Base-by-base conservation (phyloP, 2,113 vertebrate genomes). In the Equus przewalskii region DNA sequence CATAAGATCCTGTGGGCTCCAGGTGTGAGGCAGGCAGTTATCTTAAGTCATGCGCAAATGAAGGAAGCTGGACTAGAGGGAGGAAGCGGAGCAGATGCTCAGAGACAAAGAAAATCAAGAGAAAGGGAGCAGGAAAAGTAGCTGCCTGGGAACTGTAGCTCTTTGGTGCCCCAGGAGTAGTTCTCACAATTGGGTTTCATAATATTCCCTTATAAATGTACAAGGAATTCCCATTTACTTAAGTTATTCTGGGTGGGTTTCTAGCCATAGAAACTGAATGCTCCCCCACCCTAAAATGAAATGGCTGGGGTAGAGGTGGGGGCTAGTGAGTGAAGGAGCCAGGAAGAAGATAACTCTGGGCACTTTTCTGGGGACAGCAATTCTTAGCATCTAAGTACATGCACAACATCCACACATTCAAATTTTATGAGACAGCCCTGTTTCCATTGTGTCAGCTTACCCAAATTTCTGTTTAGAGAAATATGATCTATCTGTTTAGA, bases 391-490 rank as follows among this genome's bases (percentile, higher is more conserved):
- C 67, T 49, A 62, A 81, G 60, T 44, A 13, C 41, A 36, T 14
- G 26, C 14, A 82, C 8, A 33, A 8, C 26, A 78, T 12, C 21
- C 76, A 69, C 76, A 51, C 7, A 16, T 28, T 81, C 64, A 79
- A 33, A 46, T 26, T 56, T 51, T 44, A 83, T n/a, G 90, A 92
- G 56, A 64, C 15, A 80, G 64, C 30, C 65, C 15, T 81, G 14
- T 60, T 87, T 95, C 94, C 69, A 86, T 5, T 21, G 36, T 64
- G 86, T 75, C 89, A 58, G 5, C 56, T 82, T 94, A 21, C 78
- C 49, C 24, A 73, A 56, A 51, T 89, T 72, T 86, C 92, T 96
- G 33, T 96, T 95, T 84, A 67, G 44, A 91, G 73, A 95, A 89
- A 58, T 70, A 65, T 7, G 28, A n/a, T 19, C 3, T 64, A 44